phyloP scores from a whole-genome alignment of 1,140 invertebrate genomes.

The Zaprionus inermis region DNA sequence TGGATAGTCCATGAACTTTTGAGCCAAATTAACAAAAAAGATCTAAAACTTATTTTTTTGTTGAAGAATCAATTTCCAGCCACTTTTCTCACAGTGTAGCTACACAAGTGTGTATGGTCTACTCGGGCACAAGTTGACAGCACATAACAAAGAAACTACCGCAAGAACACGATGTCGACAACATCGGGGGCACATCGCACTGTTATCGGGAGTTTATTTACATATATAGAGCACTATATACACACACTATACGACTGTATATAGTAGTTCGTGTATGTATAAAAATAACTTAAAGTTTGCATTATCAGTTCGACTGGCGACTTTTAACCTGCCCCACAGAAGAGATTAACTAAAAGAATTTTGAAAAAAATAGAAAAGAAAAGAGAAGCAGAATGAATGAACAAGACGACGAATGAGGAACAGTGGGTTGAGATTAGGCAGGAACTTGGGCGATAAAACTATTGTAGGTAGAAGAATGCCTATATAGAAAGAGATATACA shows the following conservation, averaged over 20 bases:
- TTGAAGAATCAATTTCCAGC: too few relatives aligned
- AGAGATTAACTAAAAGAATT: not conserved
- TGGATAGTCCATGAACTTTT: too few relatives aligned
- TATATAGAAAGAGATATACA: slow-evolving; percentile 1
- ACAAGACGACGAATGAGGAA: not conserved
- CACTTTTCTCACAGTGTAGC: slow-evolving; percentile 2
- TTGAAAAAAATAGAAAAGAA: not conserved
- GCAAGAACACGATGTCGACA: not conserved
- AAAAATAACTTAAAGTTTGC: not conserved
- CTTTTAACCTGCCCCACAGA: slow-evolving; percentile 1
- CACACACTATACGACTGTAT: not conserved
- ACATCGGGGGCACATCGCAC: not conserved
- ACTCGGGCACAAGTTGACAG: slow-evolving; percentile 1
- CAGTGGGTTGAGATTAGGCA: not conserved
- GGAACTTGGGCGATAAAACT: slow-evolving; percentile 19
- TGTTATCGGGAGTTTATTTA: slow-evolving; percentile 5
- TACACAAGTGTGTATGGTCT: not conserved
- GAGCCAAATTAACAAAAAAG: too few relatives aligned
- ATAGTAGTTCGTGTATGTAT: not conserved
- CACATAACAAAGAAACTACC: slow-evolving; percentile 4
- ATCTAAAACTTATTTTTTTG: too few relatives aligned
- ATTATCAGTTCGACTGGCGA: not conserved
- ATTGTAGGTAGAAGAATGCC: slow-evolving; percentile 1
- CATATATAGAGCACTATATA: not conserved
- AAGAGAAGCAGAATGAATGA: not conserved